Evolutionary conservation across 2,113 vertebrate species (phyloP), one percentile per base, ranked within the genome.

Genomic region (Panthera uncia): DNA sequence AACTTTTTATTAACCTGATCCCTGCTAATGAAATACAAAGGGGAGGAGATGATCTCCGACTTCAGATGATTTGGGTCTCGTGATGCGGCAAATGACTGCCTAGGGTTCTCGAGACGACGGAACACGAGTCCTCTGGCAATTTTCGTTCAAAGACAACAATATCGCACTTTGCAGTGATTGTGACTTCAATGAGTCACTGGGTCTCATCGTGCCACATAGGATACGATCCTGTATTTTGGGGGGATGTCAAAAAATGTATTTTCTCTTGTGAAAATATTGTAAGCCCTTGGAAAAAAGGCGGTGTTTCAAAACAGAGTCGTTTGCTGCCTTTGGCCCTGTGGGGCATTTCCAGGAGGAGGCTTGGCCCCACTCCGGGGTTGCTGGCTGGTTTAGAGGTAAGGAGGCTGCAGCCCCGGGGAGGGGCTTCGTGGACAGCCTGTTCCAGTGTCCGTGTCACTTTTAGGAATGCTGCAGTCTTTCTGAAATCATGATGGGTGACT

Each of bases 1-100:
- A 98, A 98, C 98, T 96, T 98, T 98, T 98, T 96, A 96, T 98
- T 98, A 97, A 97, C 97, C 98, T 98, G 96, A 98, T 98, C 94
- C 95, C 94, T 61, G 33, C 97, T 98, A 97, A 98, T 97, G 97
- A 98, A 98, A 98, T 96, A 98, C 97, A 98, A 97, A 98, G 96
- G 82, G 96, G 98, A 98, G 97, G 98, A 95, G 96, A 95, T 91
- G 92, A 78, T 98, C 97, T 98, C 97, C 52, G 41, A 91, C 97
- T 98, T 98, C 94, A 97, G 96, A 98, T 84, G 95, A 95, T 97
- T 95, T 66, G 69, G 92, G 96, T 98, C 96, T 94, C 36, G 52
- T 73, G 97, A 96, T 96, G 95, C 65, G 29, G 98, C 95, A 96
- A 97, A 97, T 91, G 91, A 90, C 94, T 96, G 74, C 88, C 92